phyloP scores from a whole-genome alignment of 2,888 invertebrate species.

The Drosophila kanekoi region DNA sequence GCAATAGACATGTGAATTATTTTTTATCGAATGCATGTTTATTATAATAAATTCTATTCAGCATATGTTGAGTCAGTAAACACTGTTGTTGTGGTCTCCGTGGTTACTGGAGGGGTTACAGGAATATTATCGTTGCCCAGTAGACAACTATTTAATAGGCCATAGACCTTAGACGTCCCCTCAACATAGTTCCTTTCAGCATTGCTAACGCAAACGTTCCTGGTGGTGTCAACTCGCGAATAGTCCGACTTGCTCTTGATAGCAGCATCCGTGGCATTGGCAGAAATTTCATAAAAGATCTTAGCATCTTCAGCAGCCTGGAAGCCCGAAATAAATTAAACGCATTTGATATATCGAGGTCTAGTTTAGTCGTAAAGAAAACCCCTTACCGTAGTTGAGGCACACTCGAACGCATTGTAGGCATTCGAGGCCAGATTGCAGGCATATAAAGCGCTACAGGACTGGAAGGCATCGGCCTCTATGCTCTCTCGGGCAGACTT shows the following conservation, averaged over 20 bases:
- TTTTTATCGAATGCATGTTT: too few species aligned
- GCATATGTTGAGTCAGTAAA: background rate
- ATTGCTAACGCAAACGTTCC: slow-evolving; percentile 22
- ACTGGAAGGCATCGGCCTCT: background rate
- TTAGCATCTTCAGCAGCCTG: slow-evolving; percentile 40
- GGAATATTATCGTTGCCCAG: background rate
- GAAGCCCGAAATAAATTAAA: background rate
- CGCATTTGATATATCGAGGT: background rate
- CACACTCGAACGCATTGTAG: slow-evolving; percentile 22
- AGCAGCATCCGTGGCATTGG: slow-evolving; percentile 34
- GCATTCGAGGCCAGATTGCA: slow-evolving; percentile 10
- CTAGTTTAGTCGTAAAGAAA: background rate
- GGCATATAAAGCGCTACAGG: slow-evolving; percentile 12
- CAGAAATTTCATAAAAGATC: slow-evolving; percentile 42
- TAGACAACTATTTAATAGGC: slow-evolving; percentile 45
- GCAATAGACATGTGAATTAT: too few species aligned
- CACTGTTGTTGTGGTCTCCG: background rate
- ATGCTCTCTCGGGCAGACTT: background rate
- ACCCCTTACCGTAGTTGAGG: slow-evolving; percentile 21
- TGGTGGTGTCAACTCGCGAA: background rate
- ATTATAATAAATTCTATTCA: too few species aligned
- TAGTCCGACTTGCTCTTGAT: slow-evolving; percentile 23
- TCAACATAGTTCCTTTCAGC: slow-evolving; percentile 52
- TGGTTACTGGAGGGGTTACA: background rate
- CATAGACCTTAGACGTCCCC: slow-evolving; percentile 37